phyloP scores from a whole-genome alignment of 2,888 invertebrate species.

The Nezara viridula region DNA sequence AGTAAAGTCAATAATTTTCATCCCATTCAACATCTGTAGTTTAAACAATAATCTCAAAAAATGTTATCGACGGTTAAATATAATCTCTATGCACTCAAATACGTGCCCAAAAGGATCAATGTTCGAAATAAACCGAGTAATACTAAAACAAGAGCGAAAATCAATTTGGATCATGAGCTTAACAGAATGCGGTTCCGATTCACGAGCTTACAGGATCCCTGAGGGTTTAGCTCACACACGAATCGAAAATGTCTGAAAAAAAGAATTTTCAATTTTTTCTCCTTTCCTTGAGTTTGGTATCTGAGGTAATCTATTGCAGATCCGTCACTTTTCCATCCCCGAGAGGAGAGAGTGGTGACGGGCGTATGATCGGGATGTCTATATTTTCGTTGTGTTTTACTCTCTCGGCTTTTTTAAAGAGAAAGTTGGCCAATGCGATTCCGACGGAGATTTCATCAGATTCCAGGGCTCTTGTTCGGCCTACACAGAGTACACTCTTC shows the following conservation, averaged over 20 bases:
- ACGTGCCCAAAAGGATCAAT: not conserved
- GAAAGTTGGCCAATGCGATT: conserved; percentile 46
- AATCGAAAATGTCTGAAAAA: not conserved
- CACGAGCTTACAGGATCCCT: not conserved
- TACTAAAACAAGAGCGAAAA: not conserved
- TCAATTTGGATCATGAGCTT: not conserved
- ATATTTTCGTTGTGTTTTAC: conserved; percentile 53
- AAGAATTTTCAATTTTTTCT: not conserved
- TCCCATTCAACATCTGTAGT: too few species aligned
- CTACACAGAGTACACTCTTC: not conserved
- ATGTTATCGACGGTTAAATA: too few species aligned
- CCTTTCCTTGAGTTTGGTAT: not conserved
- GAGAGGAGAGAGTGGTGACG: conserved; percentile 27
- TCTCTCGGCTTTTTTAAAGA: conserved; percentile 42
- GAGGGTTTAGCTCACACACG: not conserved
- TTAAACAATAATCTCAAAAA: too few species aligned
- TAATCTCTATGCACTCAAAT: too few species aligned
- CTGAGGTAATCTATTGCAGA: not conserved
- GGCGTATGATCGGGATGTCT: conserved; percentile 43
- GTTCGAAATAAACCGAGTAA: not conserved
- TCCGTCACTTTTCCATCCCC: conserved; percentile 27
- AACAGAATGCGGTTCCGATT: not conserved
- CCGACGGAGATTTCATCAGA: conserved; percentile 52
- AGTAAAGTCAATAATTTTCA: too few species aligned
- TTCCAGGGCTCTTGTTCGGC: not conserved